A percentile compares a stretch with the other conserved stretches of the same genome.
These are phyloP conservation scores for Phlogophora meticulosa DNA, from an alignment of 2,888 invertebrate genomes.

Conservation along the genomic window DNA sequence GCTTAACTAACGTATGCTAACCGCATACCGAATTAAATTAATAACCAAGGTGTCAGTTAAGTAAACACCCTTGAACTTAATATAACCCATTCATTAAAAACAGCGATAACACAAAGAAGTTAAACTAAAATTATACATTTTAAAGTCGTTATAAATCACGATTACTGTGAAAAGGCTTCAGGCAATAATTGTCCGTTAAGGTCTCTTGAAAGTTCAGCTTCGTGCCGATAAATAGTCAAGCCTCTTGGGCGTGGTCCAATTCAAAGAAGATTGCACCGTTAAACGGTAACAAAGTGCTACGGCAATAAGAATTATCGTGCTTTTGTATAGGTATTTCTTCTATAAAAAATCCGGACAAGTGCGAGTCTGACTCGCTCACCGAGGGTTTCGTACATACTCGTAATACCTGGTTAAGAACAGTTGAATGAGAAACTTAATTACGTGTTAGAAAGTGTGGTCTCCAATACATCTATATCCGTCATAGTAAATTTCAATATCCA, in stretches of 20 bases:
- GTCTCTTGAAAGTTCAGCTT: constrained; percentile 66
- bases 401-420: no score
- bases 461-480: no score
- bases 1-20: constrained; percentile 19
- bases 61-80: constrained; percentile 54
- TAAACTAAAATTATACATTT: constrained; percentile 48
- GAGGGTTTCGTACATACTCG: no score
- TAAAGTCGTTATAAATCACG: constrained; percentile 52
- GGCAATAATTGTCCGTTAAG: constrained; percentile 59
- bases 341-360: no score
- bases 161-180: constrained; percentile 56
- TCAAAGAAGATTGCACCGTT: constrained; percentile 37
- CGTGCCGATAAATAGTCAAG: constrained; percentile 75
- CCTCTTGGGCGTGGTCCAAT: constrained; percentile 61
- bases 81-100: constrained; percentile 35
- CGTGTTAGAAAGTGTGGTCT: no score
- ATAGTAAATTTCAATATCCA: no score
- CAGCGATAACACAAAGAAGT: constrained; percentile 26
- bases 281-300: constrained; percentile 3
- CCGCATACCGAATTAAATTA: constrained; percentile 11
- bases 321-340: not conserved
- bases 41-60: constrained; percentile 12
- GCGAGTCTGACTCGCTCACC: no score
- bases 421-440: no score
- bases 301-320: not conserved